A percentile compares a stretch with the other conserved stretches of the same genome.
Conservation (phyloP, 2,888 invertebrate genomes). For the Eristalis intricaria region DNA sequence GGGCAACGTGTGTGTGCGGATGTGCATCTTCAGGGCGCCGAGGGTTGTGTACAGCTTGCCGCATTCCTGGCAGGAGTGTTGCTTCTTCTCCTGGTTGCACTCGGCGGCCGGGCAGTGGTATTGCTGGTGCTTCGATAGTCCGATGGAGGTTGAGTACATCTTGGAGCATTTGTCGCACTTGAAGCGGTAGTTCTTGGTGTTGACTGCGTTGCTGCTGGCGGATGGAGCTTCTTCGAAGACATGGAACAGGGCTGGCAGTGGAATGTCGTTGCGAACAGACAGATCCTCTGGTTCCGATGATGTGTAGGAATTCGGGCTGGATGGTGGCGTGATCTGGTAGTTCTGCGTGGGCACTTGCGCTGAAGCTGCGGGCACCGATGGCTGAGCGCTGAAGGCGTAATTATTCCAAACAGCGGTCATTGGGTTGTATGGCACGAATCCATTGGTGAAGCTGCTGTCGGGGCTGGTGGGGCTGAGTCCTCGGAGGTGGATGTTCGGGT, state of each 20-base stretch:
- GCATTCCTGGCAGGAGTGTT: conserved; percentile 81
- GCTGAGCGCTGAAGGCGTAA: conserved; percentile 69
- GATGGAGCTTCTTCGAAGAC: conserved; percentile 75
- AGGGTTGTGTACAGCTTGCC: conserved; percentile 80
- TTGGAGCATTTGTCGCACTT: conserved; percentile 96
- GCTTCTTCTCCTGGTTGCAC: conserved; percentile 92
- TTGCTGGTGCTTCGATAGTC: conserved; percentile 96
- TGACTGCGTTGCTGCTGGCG: conserved; percentile 22
- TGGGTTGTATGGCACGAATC: conserved; percentile 78
- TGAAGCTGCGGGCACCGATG: conserved; percentile 70
- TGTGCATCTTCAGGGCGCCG: conserved; percentile 81
- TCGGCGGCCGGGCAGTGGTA: conserved; percentile 95
- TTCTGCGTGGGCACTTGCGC: conserved; percentile 75
- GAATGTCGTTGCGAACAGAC: conserved; percentile 79
- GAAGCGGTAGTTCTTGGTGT: conserved; percentile 83
- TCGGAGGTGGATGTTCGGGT: conserved; percentile 78
- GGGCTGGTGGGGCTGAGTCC: conserved; percentile 76
- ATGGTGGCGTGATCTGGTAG: conserved; percentile 78
- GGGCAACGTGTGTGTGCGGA: conserved; percentile 80
- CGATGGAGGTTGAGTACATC: conserved; percentile 97
- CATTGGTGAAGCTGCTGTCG: conserved; percentile 75
- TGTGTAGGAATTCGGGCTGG: conserved; percentile 77
- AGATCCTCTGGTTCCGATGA: conserved; percentile 80
- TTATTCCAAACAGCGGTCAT: conserved; percentile 77
- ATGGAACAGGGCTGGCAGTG: conserved; percentile 78